Percentiles rank a stretch among this genome's conserved stretches.
These are phyloP conservation scores for Corythaixoides concolor DNA, from an alignment of 2,113 vertebrate species.

Conservation along the genomic window DNA sequence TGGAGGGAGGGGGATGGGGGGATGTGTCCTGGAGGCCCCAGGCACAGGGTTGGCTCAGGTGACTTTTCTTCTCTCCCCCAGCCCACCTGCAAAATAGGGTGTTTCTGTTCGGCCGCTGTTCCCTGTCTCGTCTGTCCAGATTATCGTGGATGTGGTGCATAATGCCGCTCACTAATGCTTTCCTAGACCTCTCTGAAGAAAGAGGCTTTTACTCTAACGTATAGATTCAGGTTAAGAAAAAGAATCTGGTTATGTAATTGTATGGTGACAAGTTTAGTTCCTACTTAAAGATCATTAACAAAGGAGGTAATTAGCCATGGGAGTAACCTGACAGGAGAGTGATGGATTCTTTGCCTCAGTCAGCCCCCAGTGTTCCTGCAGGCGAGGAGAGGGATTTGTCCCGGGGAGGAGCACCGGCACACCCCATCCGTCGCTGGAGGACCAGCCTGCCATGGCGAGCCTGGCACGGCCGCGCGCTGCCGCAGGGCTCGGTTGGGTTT, in stretches of 20 bases:
- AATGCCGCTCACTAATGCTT: neutral
- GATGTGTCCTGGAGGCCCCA: neutral
- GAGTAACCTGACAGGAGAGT: neutral
- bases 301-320: neutral
- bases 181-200: neutral
- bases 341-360: neutral
- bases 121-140: too few species aligned
- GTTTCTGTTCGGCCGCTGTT: neutral
- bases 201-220: neutral
- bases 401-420: neutral
- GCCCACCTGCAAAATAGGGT: neutral
- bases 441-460: neutral
- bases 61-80: neutral
- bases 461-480: neutral
- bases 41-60: neutral
- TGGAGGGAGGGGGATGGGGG: neutral
- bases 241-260: neutral
- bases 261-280: neutral
- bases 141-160: neutral
- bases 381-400: neutral
- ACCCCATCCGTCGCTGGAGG: neutral
- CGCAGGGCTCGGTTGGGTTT: neutral
- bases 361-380: neutral
- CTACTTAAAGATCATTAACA: neutral
- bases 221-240: neutral